Base-by-base conservation (phyloP, 1,140 invertebrate genomes). In the Anagrus nilaparvatae region DNA sequence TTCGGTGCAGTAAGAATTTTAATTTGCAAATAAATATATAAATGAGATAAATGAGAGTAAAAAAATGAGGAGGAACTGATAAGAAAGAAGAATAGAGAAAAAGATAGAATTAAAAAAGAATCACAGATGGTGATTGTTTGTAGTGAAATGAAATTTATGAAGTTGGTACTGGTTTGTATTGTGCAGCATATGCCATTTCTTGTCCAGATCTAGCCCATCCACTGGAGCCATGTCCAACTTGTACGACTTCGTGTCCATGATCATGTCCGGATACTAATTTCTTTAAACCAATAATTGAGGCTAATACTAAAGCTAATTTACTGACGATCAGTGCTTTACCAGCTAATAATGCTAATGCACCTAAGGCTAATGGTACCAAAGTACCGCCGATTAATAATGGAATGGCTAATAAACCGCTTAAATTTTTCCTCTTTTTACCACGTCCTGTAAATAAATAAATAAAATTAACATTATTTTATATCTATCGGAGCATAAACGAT, bases 301-400 rank as follows among this genome's bases (percentile, higher is more conserved):
- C 82, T 17, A 87, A 63, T 0, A 85, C 82, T 23, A 88, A 58
- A 6, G 85, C 85, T 30, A 88, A 61, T 56, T 88, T 88, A 54
- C 82, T 84, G 33, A 87, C 79, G 51, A 88, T 87, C 24, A 88
- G 63, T 24, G 84, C 84, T 60, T 88, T 88, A 43, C 84, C 84
- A 16, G 85, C 85, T 21, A 88, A 59, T 12, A 88, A 72, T 4
- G 84, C 83, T 5, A 88, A 61, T 3, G 82, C 81, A 32, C 83
- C 84, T 30, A 87, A 77, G 4, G 83, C 83, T 19, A 88, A 61
- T 2, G 84, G 84, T 12, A 88, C 75, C 53, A 87, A 63, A 48
- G 83, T 84, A 29, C 83, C 84, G 20, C 79, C 82, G 43, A 86
- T 77, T 52, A 88, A 69, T 32, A 87, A 58, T 4, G 84, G 82